These are phyloP conservation scores for Illadopsis cleaveri DNA, from an alignment of 2,113 vertebrate species.

Conservation along the genomic window DNA sequence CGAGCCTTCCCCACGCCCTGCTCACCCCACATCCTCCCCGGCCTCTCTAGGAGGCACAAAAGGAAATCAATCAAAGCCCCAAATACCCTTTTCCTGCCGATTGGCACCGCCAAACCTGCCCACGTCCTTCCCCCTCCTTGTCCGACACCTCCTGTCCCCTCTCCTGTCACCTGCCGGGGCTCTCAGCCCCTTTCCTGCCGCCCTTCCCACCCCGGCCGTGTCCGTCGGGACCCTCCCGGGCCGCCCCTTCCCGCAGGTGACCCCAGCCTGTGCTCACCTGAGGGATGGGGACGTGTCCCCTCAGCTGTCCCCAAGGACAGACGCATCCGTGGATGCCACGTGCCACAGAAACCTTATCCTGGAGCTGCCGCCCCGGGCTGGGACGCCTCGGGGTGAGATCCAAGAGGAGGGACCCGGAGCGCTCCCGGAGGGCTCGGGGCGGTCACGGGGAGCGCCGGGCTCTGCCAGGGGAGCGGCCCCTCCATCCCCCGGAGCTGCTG, in stretches of 20 bases:
- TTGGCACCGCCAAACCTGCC: fast-evolving
- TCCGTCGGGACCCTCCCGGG: too few relatives aligned
- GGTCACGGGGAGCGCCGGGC: neutral
- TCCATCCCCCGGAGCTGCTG: neutral
- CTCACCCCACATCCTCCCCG: neutral
- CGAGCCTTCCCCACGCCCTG: neutral
- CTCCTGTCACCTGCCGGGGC: neutral
- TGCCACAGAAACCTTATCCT: neutral
- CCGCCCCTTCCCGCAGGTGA: too few relatives aligned
- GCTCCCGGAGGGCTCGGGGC: neutral
- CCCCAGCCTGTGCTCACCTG: too few relatives aligned
- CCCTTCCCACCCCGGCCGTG: neutral
- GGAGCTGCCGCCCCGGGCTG: neutral
- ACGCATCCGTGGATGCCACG: neutral
- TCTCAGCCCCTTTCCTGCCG: neutral
- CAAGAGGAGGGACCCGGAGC: neutral
- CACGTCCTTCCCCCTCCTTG: neutral
- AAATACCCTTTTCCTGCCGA: neutral
- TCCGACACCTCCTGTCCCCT: too few relatives aligned
- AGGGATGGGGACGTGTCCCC: neutral
- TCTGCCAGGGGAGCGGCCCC: neutral
- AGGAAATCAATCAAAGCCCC: neutral
- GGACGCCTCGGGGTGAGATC: neutral
- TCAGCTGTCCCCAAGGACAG: neutral
- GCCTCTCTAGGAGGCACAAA: neutral